Base-by-base conservation (phyloP, 2,797 vertebrate species). In the Tauraco hartlaubi region DNA sequence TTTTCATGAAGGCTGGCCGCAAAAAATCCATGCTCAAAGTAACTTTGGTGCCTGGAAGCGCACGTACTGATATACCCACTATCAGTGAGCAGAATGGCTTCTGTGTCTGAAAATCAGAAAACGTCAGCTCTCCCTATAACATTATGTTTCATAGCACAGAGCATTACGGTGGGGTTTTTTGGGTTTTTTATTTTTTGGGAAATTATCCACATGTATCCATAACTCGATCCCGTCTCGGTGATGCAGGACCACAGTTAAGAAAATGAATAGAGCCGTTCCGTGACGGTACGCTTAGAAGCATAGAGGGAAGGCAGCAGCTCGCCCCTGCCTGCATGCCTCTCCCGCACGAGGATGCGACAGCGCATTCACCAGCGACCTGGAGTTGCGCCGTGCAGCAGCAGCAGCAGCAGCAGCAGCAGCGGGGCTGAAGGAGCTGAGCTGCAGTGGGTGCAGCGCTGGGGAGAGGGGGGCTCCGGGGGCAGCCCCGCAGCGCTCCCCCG, bases 171-270 rank as follows among this genome's bases (percentile, higher is more conserved):
- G 46, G 35, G 35, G 35, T 17, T 17, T 6, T 2, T 18, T 6
- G 35, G 35, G 35, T 3, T 28, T 25, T 16, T 16, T 20, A 29
- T 41, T 33, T 17, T 41, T 17, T 22, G 2, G 2, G 35, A 41
- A 75, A 90, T 77, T 88, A 83, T 61, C 93, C 68, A 63, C 64
- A 95, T 9, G 72, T 91, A 90, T 64, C 82, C 85, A 37, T 76
- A 94, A 96, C 81, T 96, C 96, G 76, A 64, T 81, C 93, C 90
- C 66, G 61, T 85, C 94, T 77, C 90, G 13, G 73, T 46, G 85
- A 77, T 48, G 93, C 77, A 92, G 55, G 90, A 76, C 79, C 55
- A 29, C 37, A 15, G 94, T 74, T 63, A 48, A 80, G 77, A 66
- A 62, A 84, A 85, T 9, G 64, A 84, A 95, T 48, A 37, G 79